Conservation (phyloP, 2,797 vertebrate genomes). For the Strix occidentalis region DNA sequence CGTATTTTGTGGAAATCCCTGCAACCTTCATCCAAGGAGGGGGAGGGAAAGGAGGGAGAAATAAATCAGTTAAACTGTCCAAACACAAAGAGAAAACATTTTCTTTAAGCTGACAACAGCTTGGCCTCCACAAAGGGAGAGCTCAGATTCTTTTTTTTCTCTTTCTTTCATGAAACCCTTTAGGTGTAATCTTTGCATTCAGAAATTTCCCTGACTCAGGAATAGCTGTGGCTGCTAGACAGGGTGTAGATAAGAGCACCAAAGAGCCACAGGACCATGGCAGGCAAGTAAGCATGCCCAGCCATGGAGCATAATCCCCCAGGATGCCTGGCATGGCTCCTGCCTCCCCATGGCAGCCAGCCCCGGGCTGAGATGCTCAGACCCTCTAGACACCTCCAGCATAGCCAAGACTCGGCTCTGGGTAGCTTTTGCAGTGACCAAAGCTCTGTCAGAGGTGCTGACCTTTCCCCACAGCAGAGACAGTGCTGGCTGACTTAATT, state of each 20-base stretch:
- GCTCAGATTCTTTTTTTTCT: not conserved
- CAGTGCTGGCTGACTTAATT: not conserved
- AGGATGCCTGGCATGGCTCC: not conserved
- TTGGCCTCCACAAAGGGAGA: not conserved
- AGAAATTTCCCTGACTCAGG: not conserved
- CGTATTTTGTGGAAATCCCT: conserved; percentile 55
- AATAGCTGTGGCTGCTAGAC: not conserved
- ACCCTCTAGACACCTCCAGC: not conserved
- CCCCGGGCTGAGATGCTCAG: not conserved
- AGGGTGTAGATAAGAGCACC: not conserved
- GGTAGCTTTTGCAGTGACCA: not conserved
- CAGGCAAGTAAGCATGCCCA: not conserved
- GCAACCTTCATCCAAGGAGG: conserved; percentile 1
- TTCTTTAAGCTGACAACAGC: conserved; percentile 21
- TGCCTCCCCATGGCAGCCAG: not conserved
- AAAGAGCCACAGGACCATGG: not conserved
- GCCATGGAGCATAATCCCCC: not conserved
- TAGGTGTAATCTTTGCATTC: not conserved
- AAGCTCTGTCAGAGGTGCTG: not conserved
- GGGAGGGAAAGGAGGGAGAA: not conserved
- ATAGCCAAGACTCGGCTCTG: accelerated
- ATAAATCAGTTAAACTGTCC: conserved; percentile 44
- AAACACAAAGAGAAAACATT: conserved; percentile 50
- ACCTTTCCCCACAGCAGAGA: not conserved
- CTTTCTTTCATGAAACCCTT: not conserved